Conservation (phyloP, 2,797 vertebrate species). For the Lacerta bilineata region DNA sequence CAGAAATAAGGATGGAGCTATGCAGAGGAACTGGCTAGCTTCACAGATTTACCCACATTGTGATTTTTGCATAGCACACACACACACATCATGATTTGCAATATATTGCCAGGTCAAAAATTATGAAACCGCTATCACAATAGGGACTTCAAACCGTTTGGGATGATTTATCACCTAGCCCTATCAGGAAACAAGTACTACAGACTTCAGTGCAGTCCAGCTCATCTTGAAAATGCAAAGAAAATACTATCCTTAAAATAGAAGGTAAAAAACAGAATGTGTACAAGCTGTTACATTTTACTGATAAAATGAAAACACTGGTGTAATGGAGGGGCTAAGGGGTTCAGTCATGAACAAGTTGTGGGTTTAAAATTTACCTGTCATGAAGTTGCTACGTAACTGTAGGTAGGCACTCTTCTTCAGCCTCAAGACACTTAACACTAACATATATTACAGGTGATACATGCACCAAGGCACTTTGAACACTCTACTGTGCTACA, state of each 20-base stretch:
- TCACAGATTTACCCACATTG: too few species aligned
- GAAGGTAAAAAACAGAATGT: neutral
- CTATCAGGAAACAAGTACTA: too few species aligned
- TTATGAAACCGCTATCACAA: too few species aligned
- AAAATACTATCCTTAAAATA: conserved; percentile 4
- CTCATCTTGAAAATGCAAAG: neutral
- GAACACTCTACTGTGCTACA: neutral
- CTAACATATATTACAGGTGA: neutral
- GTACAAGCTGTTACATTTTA: neutral
- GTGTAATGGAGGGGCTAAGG: neutral
- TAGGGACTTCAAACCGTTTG: too few species aligned
- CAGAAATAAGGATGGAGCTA: too few species aligned
- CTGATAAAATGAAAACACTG: neutral
- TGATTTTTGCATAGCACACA: too few species aligned
- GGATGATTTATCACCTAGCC: too few species aligned
- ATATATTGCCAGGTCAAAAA: too few species aligned
- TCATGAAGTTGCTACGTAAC: neutral
- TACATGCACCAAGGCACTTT: neutral
- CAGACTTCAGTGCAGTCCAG: neutral
- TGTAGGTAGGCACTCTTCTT: neutral
- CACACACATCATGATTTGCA: too few species aligned
- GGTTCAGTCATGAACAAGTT: neutral
- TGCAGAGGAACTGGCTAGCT: too few species aligned
- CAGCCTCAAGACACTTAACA: neutral
- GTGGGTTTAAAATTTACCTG: neutral